Percentiles rank a stretch among this genome's conserved stretches.
phyloP scores from a whole-genome alignment of 2,113 vertebrate species.

The Ciconia boyciana region DNA sequence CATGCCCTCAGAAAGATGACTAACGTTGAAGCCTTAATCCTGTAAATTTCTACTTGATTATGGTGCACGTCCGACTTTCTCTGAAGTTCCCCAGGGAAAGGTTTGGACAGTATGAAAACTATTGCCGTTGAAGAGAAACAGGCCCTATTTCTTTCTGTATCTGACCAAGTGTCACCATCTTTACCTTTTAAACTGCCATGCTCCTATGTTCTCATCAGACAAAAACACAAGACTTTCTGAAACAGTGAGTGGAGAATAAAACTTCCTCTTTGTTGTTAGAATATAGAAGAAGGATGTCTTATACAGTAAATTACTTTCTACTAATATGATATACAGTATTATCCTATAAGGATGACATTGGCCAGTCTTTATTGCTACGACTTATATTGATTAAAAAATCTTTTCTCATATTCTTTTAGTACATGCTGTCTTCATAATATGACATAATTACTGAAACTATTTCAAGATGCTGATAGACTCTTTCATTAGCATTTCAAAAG shows the following conservation, averaged over 20 bases:
- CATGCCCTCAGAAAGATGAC: neutral
- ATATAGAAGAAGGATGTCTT: neutral
- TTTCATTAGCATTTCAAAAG: constrained; percentile 17
- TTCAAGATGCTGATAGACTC: constrained; percentile 3
- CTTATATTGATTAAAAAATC: neutral
- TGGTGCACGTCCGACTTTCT: neutral
- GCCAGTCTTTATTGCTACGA: neutral
- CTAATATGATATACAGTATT: neutral
- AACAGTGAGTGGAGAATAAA: neutral
- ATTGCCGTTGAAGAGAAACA: neutral
- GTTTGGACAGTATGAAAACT: neutral
- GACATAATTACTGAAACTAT: neutral
- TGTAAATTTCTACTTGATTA: neutral
- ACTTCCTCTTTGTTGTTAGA: neutral
- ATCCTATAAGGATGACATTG: neutral
- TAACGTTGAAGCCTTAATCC: neutral
- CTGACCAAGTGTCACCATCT: neutral
- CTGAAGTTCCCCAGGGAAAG: neutral
- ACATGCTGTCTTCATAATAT: neutral
- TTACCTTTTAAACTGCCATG: neutral
- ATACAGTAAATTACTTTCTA: neutral
- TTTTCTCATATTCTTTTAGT: neutral
- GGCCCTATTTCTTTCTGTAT: neutral
- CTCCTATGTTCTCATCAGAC: neutral
- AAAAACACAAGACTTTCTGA: neutral